Base-by-base conservation (phyloP, 37 sponge, comb jelly and placozoan species). In the Agelas oroides region DNA sequence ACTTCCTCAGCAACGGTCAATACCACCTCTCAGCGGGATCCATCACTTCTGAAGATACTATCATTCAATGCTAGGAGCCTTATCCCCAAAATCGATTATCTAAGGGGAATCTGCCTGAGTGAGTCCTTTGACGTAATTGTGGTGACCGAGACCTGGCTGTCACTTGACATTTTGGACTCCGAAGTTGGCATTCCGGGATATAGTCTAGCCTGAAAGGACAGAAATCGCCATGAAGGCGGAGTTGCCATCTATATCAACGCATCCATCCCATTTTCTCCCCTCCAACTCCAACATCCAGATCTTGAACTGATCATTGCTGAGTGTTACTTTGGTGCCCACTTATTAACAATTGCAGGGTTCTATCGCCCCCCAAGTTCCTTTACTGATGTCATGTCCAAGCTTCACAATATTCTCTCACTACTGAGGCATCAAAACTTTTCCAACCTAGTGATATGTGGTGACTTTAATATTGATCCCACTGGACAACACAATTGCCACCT, bases 1-100 rank as follows among this genome's bases (percentile, higher is more conserved):
- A n/a, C n/a, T n/a, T n/a, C n/a, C n/a, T n/a, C n/a, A n/a, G n/a
- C n/a, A n/a, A n/a, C n/a, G n/a, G n/a, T n/a, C n/a, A n/a, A n/a
- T n/a, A n/a, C n/a, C n/a, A n/a, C n/a, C n/a, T n/a, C n/a, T n/a
- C n/a, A n/a, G n/a, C n/a, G n/a, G n/a, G n/a, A n/a, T n/a, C n/a
- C n/a, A n/a, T n/a, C n/a, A n/a, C n/a, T n/a, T n/a, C 67, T 65
- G 15, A n/a, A 15, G 15, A 65, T 65, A 14, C 23, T 65, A 13
- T 65, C 14, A 18, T 65, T 65, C 67, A 65, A 65, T 65, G 67
- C 67, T 65, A 65, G 67, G 30, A 65, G 67, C 23, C 28, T 65
- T 18, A 16, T 57, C 19, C 59, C 59, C 19, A 57, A 57, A 57
- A 20, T 57, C 18, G 59, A 57, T 57, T 16, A 65, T 18, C 30